Conservation (phyloP, 2,888 invertebrate species). For the Caenorhabditis becei region DNA sequence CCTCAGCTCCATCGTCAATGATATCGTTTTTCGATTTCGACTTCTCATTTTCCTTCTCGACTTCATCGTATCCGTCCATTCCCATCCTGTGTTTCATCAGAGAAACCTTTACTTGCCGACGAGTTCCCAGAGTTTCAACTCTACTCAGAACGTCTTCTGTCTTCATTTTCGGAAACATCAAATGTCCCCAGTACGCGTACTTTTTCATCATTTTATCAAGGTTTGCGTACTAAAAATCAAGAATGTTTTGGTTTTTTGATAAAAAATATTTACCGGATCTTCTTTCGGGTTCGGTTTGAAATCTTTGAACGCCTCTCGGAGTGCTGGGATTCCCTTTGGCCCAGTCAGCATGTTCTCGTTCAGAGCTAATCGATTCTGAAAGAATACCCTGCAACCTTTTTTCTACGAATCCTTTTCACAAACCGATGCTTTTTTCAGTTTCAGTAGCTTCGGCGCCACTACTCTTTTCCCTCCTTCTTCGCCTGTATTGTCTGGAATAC, state of each 20-base stretch:
- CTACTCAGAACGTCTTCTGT: slow-evolving; percentile 66
- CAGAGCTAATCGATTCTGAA: slow-evolving; percentile 60
- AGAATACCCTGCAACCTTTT: not conserved
- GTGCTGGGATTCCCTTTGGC: slow-evolving; percentile 60
- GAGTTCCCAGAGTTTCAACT: slow-evolving; percentile 69
- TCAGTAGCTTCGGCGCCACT: slow-evolving; percentile 24
- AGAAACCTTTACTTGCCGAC: slow-evolving; percentile 58
- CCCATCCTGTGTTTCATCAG: slow-evolving; percentile 30
- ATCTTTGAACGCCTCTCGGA: slow-evolving; percentile 54
- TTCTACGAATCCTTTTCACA: slow-evolving; percentile 19
- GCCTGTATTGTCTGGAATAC: slow-evolving; percentile 37
- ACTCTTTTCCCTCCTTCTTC: slow-evolving; percentile 10
- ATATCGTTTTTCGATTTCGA: slow-evolving; percentile 22
- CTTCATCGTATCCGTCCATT: slow-evolving; percentile 4
- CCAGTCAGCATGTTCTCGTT: slow-evolving; percentile 64
- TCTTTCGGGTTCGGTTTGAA: slow-evolving; percentile 64
- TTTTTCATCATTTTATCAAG: slow-evolving; percentile 65
- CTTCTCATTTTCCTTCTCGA: slow-evolving; percentile 13
- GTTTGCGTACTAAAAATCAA: slow-evolving; percentile 58
- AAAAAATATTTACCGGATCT: slow-evolving; percentile 62
- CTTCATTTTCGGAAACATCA: slow-evolving; percentile 68
- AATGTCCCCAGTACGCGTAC: slow-evolving; percentile 69
- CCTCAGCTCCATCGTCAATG: slow-evolving; percentile 52
- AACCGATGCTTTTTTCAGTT: slow-evolving; percentile 35
- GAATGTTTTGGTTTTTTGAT: not conserved